A percentile compares a stretch with the other conserved stretches of the same genome.
Evolutionary conservation across 2,113 vertebrate genomes (phyloP).

Genomic region (sheep (Ovis aries)): DNA sequence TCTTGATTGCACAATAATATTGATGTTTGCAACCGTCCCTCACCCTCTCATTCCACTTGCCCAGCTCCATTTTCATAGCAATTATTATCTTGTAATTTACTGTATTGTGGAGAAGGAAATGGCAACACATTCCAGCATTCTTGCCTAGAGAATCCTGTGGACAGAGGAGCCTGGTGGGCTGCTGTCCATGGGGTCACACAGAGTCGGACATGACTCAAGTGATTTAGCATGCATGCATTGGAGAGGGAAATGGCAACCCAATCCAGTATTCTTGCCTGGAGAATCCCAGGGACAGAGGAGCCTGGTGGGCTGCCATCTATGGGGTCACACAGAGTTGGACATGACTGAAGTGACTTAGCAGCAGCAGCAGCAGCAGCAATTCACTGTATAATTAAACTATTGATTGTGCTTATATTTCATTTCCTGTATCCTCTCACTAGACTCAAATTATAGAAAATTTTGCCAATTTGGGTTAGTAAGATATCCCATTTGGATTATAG

Average conservation of each 20-base stretch:
- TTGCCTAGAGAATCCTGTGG: no score
- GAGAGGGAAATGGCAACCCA: no score
- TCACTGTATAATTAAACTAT: not conserved
- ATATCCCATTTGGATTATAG: not conserved
- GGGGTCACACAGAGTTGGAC: not conserved
- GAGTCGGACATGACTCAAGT: no score
- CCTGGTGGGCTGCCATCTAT: not conserved
- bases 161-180: no score
- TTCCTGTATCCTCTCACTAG: not conserved
- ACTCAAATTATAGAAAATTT: not conserved
- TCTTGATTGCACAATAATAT: not conserved
- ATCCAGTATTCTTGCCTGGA: not conserved
- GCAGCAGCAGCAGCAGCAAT: not conserved
- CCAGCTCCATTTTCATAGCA: not conserved
- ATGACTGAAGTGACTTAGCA: fast-evolving
- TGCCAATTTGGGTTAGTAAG: not conserved
- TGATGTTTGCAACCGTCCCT: not conserved
- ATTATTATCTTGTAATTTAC: not conserved
- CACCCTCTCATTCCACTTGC: not conserved
- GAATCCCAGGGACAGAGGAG: not conserved
- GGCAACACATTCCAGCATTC: no score
- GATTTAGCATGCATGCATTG: no score
- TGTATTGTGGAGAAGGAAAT: not conserved
- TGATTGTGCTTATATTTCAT: not conserved
- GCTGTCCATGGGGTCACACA: no score